A percentile compares a stretch with the other conserved stretches of the same genome.
These are phyloP conservation scores for Colletes latitarsis DNA, from an alignment of 1,140 invertebrate species.

Conservation along the genomic window DNA sequence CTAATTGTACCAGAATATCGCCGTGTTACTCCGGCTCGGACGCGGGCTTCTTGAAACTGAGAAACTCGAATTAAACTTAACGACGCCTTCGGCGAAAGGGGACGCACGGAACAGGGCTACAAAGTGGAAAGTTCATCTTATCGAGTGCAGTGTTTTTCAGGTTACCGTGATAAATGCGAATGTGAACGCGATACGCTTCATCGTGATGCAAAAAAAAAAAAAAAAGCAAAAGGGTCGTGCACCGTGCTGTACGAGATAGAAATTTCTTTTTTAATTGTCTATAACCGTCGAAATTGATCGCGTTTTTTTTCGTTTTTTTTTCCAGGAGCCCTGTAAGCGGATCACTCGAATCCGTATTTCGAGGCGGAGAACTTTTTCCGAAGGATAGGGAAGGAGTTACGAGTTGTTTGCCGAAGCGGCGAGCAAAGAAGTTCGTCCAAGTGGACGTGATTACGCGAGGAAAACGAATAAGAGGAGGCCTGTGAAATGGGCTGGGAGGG, in stretches of 20 bases:
- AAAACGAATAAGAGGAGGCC: background rate
- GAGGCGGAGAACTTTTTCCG: conserved; percentile 6
- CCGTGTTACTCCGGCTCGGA: background rate
- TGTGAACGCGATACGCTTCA: background rate
- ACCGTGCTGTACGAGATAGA: background rate
- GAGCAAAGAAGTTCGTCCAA: conserved; percentile 17
- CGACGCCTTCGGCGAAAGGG: background rate
- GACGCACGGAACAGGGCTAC: too few species aligned
- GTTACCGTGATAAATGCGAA: background rate
- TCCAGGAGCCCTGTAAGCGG: background rate
- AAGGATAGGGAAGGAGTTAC: conserved; percentile 12
- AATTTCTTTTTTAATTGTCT: background rate
- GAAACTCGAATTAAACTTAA: background rate
- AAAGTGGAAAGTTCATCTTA: conserved; percentile 6
- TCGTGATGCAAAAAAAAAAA: background rate
- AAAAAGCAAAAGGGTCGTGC: background rate
- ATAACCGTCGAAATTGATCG: background rate
- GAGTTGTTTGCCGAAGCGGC: conserved; percentile 33
- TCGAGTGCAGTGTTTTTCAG: conserved; percentile 10
- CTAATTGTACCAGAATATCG: background rate
- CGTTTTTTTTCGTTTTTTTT: background rate
- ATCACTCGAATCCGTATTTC: conserved; percentile 3
- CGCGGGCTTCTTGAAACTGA: background rate
- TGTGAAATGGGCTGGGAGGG: conserved; percentile 2
- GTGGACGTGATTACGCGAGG: conserved; percentile 29